Evolutionary conservation across 2,797 vertebrate species (phyloP), one percentile per base, ranked within the genome.

Genomic region (Gobio occitaniae): DNA sequence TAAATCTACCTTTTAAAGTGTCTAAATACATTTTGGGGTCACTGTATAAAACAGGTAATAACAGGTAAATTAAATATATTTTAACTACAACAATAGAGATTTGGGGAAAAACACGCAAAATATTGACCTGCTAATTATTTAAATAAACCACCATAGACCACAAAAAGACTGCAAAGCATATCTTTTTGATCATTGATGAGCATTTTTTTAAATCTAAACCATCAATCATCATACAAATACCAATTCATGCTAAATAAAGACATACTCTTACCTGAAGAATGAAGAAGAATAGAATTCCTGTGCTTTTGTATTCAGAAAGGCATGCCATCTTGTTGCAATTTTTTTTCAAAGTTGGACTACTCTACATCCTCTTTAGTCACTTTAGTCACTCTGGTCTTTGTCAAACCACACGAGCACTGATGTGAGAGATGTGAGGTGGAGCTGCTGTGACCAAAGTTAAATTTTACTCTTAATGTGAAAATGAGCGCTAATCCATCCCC

Each of bases 201-300:
- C 21, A n/a, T 32, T 32, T 32, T 32, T 32, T 32, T 25, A 25
- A 32, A 32, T 32, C 32, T 32, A 32, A 44, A n/a, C 41, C 65
- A 38, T 70, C 11, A n/a, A 3, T n/a, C 3, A 25, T 69, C 21
- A 47, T 16, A 71, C 11, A 13, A 71, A 15, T 48, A 48, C 47
- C 10, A 17, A 8, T 70, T 25, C 1, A n/a, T 15, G 21, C 44
- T 32, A 32, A 32, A 32, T 32, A 32, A 32, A 32, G 32, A 32
- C 32, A 32, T 32, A 32, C 25, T 6, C 54, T 82, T 72, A 82
- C 80, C 69, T 61, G 25, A 74, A 63, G 25, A 61, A 82, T 61
- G 54, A 74, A 25, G 47, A 59, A 63, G 15, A 72, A 32, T 41
- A 72, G 2, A 71, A 71, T n/a, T 10, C 36, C 66, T 16, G 38